Base-by-base conservation (phyloP, 2,113 vertebrate genomes). In the Bos javanicus region DNA sequence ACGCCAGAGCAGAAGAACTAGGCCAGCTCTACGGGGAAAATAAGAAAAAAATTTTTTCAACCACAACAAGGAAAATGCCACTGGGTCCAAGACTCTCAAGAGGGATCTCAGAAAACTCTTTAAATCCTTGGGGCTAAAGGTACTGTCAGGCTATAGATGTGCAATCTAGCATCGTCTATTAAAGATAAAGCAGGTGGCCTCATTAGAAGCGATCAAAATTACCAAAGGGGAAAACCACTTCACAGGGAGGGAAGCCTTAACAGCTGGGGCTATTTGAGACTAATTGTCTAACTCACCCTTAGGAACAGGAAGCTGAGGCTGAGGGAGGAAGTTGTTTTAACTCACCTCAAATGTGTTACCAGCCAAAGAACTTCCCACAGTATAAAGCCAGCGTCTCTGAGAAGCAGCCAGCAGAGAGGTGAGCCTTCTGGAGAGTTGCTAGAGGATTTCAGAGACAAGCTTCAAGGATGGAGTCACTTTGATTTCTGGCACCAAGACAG, bases 141-240 rank as follows among this genome's bases (percentile, higher is more conserved):
- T 95, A 50, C 57, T 54, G 25, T 86, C 26, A 59, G 76, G 84
- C 62, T 50, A 59, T 1, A 92, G 48, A 85, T 56, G 59, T 86
- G 54, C 21, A 60, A 91, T 82, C 87, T 46, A 88, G 48, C 50
- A 85, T 82, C 48, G n/a, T 87, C 94, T 92, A 23, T 52, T 60
- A 82, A 57, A 91, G 76, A 95, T 71, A 93, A 97, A 95, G 86
- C 56, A 62, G 50, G 67, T n/a, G 84, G 76, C 39, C 84, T 97
- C 87, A 97, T 97, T 95, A 97, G 81, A 88, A 97, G 88, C 90
- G 81, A 92, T 96, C 74, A 83, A 81, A 94, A 91, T 96, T 91
- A 92, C 87, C 87, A 95, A 92, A 90, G 82, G 92, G 87, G 88
- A 88, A 95, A 96, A 87, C 17, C 85, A 82, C 78, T 93, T 94